Conservation (phyloP, 2,797 vertebrate species). For the Darevskia nairensis region DNA sequence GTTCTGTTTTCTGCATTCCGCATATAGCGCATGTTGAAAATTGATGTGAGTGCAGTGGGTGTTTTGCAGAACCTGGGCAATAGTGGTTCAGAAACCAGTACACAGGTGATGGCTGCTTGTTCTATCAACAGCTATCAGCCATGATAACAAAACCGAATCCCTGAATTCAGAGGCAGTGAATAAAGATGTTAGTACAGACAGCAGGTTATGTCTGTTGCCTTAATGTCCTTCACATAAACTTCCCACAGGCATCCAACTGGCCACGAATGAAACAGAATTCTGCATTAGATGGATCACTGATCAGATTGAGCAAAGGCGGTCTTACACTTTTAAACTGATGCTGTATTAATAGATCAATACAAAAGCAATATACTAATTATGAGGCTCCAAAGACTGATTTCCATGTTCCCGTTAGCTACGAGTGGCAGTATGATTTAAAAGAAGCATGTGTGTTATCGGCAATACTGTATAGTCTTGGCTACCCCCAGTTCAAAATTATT, state of each 20-base stretch:
- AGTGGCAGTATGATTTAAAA: not conserved
- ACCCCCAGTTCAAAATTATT: not conserved
- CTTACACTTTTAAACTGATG: not conserved
- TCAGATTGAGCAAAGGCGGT: not conserved
- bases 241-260: not conserved
- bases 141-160: not conserved
- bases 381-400: not conserved
- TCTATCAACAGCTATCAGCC: not conserved
- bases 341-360: not conserved
- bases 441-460: not conserved
- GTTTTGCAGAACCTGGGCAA: not conserved
- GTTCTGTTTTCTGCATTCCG: not conserved
- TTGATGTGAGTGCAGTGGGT: not conserved
- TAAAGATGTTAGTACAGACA: not conserved
- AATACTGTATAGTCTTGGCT: not conserved
- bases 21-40: not conserved
- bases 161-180: not conserved
- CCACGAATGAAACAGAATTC: not conserved
- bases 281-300: not conserved
- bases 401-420: not conserved
- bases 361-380: not conserved
- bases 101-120: not conserved
- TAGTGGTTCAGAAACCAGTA: not conserved
- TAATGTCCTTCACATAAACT: not conserved
- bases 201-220: not conserved